Conservation (phyloP, 2,888 invertebrate species). For the Parthenolecanium corni region DNA sequence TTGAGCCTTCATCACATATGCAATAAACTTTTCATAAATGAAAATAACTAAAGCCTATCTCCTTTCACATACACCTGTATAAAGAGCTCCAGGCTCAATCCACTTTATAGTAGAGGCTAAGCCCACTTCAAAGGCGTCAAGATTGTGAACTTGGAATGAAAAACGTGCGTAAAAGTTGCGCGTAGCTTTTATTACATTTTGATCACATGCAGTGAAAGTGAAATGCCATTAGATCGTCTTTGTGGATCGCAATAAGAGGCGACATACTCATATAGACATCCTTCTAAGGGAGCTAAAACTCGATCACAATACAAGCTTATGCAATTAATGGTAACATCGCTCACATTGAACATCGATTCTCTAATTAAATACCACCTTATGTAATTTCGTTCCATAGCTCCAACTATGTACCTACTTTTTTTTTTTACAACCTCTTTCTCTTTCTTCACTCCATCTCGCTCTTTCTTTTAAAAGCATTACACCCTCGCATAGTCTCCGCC, state of each 20-base stretch:
- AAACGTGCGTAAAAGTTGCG: no score
- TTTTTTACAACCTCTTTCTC: neutral
- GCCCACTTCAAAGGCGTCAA: no score
- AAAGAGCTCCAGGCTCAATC: no score
- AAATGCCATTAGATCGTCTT: conserved; percentile 23
- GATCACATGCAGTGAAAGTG: conserved; percentile 14
- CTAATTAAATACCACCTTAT: conserved; percentile 1
- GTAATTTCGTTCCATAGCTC: neutral
- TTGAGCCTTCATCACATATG: no score
- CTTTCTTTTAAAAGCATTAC: neutral
- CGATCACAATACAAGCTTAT: conserved; percentile 23
- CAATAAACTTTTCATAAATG: no score
- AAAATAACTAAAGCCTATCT: no score
- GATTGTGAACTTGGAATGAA: no score
- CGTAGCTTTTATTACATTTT: neutral
- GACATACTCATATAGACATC: conserved; percentile 20
- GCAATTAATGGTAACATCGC: conserved; percentile 23
- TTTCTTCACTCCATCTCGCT: neutral
- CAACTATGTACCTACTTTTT: no score
- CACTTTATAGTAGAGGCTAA: no score
- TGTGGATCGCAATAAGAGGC: conserved; percentile 14
- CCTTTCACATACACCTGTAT: no score
- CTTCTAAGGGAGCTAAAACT: conserved; percentile 24
- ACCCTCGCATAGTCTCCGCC: neutral
- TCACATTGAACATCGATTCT: conserved; percentile 15